phyloP scores from a whole-genome alignment of 2,113 vertebrate genomes.

The Dipodomys ordii region DNA sequence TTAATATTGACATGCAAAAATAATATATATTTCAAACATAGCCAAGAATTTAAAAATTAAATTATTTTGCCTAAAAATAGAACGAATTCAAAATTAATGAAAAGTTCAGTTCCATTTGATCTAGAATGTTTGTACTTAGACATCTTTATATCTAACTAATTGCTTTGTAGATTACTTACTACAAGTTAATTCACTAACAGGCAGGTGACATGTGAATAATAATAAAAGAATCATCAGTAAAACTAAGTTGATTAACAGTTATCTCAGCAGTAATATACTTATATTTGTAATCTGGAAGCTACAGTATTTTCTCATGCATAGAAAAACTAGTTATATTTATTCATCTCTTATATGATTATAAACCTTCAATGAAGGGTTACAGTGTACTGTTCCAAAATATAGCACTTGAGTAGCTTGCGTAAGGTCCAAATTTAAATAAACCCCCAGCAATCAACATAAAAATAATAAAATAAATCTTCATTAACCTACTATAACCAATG shows the following conservation, averaged over 20 bases:
- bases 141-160: not conserved
- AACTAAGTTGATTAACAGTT: not conserved
- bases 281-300: not conserved
- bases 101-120: not conserved
- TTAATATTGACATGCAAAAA: slow-evolving; percentile 68
- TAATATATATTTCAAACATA: slow-evolving; percentile 46
- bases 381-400: too few relatives aligned
- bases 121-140: not conserved
- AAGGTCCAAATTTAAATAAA: not conserved
- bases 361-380: not conserved
- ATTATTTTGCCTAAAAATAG: not conserved
- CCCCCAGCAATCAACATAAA: not conserved
- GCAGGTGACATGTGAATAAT: not conserved
- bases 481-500: not conserved
- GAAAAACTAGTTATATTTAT: not conserved
- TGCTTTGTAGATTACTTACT: not conserved
- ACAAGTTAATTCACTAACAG: not conserved
- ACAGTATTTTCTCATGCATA: not conserved
- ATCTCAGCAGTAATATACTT: not conserved
- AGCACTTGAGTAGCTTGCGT: not conserved
- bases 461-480: not conserved
- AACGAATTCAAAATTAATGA: not conserved
- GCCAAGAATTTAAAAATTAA: not conserved
- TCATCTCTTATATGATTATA: not conserved
- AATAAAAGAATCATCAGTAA: too few relatives aligned